Conservation (phyloP, 2,113 vertebrate species). For the Felis chaus region DNA sequence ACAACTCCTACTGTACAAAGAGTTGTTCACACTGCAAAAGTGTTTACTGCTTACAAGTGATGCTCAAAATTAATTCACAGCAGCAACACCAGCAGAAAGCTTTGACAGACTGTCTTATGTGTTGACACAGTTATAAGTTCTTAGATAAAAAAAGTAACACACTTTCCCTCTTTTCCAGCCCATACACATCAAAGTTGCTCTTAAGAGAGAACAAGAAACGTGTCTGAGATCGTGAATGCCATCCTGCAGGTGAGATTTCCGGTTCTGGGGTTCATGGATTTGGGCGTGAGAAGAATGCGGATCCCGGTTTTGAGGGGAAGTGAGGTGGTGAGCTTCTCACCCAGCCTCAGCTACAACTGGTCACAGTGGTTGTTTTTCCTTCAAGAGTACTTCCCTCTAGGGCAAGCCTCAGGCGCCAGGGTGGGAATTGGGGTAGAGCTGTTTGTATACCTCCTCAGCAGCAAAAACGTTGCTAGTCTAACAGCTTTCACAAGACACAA, state of each 20-base stretch:
- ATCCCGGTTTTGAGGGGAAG: background rate
- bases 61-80: constrained; percentile 88
- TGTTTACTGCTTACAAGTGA: constrained; percentile 87
- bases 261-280: background rate
- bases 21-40: constrained; percentile 86
- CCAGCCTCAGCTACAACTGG: background rate
- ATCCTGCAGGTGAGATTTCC: background rate
- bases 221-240: constrained; percentile 30
- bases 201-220: background rate
- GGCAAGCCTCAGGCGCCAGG: background rate
- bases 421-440: background rate
- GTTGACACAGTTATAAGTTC: constrained; percentile 87
- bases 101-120: constrained; percentile 88
- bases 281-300: background rate
- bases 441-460: background rate
- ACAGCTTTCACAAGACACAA: background rate
- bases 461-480: background rate
- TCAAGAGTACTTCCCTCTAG: background rate
- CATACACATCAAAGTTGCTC: constrained; percentile 76
- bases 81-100: constrained; percentile 83
- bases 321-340: background rate
- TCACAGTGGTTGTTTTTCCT: background rate
- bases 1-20: constrained; percentile 84
- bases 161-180: constrained; percentile 86
- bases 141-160: constrained; percentile 87